These are phyloP conservation scores for Theretra japonica DNA, from an alignment of 2,888 invertebrate genomes.

Conservation along the genomic window DNA sequence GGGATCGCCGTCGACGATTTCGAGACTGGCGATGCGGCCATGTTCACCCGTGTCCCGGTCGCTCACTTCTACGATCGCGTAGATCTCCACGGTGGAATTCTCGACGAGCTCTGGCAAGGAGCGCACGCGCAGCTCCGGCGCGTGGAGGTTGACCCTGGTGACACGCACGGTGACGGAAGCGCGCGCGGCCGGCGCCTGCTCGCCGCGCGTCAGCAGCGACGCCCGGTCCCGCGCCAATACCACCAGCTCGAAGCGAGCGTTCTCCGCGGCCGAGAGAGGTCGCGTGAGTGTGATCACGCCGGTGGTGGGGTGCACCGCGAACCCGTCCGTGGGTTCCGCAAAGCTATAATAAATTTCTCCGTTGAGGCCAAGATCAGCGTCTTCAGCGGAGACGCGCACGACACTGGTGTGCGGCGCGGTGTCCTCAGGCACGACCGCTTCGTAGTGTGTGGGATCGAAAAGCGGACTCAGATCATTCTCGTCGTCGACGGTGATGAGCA, in stretches of 20 bases:
- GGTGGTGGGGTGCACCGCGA: conserved; percentile 96
- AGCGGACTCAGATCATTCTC: conserved; percentile 97
- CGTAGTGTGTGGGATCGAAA: conserved; percentile 95
- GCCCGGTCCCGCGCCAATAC: conserved; percentile 96
- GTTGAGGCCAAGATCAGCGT: conserved; percentile 97
- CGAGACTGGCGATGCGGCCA: conserved; percentile 92
- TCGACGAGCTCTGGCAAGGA: conserved; percentile 92
- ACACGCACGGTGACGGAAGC: conserved; percentile 92
- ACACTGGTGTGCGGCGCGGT: conserved; percentile 93
- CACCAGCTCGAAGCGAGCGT: conserved; percentile 88
- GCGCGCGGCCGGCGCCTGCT: conserved; percentile 88
- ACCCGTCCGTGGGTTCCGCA: conserved; percentile 91
- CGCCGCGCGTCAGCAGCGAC: conserved; percentile 80
- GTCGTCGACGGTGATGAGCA: conserved; percentile 90
- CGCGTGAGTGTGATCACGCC: conserved; percentile 94
- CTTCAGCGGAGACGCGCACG: conserved; percentile 90
- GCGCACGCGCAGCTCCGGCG: conserved; percentile 93
- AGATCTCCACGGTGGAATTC: conserved; percentile 92
- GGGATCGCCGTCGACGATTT: conserved; percentile 95
- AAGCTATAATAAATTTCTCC: conserved; percentile 99
- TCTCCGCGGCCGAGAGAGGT: conserved; percentile 89
- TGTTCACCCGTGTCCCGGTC: conserved; percentile 94
- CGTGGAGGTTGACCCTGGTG: conserved; percentile 92
- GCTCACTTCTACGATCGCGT: conserved; percentile 93
- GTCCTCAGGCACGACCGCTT: conserved; percentile 94